Evolutionary conservation across 2,888 invertebrate genomes (phyloP), one percentile per base, ranked within the genome.

Genomic region (Melanostoma mellinum): DNA sequence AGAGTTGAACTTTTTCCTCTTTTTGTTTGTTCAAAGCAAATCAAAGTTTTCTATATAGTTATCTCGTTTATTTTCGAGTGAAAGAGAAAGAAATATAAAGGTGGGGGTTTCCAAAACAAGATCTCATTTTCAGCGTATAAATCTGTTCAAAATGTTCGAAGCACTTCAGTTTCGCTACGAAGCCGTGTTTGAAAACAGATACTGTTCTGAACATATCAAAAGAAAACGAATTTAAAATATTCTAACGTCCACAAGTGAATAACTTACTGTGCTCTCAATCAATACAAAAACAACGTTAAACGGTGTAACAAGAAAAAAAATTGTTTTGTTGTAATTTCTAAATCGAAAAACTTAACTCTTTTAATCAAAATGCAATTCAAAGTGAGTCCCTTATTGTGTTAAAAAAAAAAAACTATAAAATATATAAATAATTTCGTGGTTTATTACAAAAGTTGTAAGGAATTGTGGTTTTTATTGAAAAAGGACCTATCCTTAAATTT

Each of bases 81-180:
- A 79, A 20, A 65, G 79, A 67, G 74, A 79, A 6, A 42, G 10
- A 20, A 40, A 38, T 20, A 68, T 30, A 10, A 46, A 67, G 67
- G 76, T 48, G 71, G 72, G 61, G 53, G 35, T 10, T 42, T 72
- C 68, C 8, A 58, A 71, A 71, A 65, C 72, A 36, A 44, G 2
- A 52, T 79, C 61, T 10, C 38, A 30, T 20, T 20, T 20, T 20
- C 20, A 20, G 69, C 44, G 40, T 84, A 84, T 84, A 84, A 84
- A 84, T 65, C 44, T 69, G 71, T 71, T 61, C 61, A 48, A 67
- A 56, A 60, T 75, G 48, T 48, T 42, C 60, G 71, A 84, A 74
- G 71, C 60, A 58, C 48, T 65, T 84, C 84, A 84, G 84, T 84
- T 74, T 74, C 42, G 9, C 20, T 55, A 79, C 69, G 74, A 79